Base-by-base conservation (phyloP, 2,797 vertebrate species). In the Chiloscyllium punctatum region DNA sequence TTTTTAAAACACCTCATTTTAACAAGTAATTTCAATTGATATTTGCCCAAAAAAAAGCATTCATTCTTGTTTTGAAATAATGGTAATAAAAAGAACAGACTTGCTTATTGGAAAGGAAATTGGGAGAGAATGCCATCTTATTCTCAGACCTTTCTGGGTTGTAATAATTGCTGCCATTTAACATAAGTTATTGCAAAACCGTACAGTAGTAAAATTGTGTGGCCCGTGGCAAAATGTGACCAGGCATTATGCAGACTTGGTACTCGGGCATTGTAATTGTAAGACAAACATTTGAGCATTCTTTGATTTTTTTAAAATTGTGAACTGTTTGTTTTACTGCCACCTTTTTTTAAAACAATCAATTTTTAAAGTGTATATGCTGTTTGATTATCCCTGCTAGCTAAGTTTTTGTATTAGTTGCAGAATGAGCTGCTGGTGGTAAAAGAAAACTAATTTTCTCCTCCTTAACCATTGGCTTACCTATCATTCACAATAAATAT, bases 101-200 rank as follows among this genome's bases (percentile, higher is more conserved):
- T 53, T 62, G 27, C 57, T 90, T 90, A 90, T 62, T 90, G 33
- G 16, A 53, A 30, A 90, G 87, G 87, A 62, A 90, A 91, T 91
- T 91, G 88, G 88, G 88, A 66, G 27, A 66, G 82, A 91, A 66
- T 66, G 62, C 88, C 62, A 90, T 90, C 88, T 90, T 53, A n/a
- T 91, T 91, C n/a, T 66, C 33, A 66, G 37, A 66, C 62, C 57
- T 91, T 91, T 91, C 88, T 91, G 88, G 53, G 91, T 91, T n/a
- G 57, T 66, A 91, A 91, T 91, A 91, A 91, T 91, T 66, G 88
- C 88, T 91, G 88, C 57, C 57, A 91, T 91, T 91, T 91, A 91
- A 66, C 30, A 18, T 91, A 91, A 91, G 88, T 91, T 91, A 91
- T 91, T 91, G 57, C 88, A 91, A 91, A 91, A 53, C 62, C 16